A percentile compares a stretch with the other conserved stretches of the same genome.
phyloP scores from a whole-genome alignment of 1,140 invertebrate genomes.

The Calycopis cecrops region DNA sequence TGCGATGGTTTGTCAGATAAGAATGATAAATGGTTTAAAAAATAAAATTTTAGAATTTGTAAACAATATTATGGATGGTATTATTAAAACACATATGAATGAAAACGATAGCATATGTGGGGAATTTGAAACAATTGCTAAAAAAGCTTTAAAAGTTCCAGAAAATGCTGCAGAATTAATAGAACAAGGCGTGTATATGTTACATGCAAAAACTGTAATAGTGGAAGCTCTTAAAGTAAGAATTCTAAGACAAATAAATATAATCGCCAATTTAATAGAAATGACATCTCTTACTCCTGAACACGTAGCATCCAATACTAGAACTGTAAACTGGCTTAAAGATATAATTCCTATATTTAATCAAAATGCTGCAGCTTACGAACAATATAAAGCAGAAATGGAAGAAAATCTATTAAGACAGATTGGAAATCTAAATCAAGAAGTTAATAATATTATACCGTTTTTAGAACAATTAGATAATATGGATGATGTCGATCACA shows the following conservation, averaged over 20 bases:
- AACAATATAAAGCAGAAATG: conserved; percentile 86
- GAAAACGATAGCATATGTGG: conserved; percentile 79
- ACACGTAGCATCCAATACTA: conserved; percentile 80
- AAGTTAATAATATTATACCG: conserved; percentile 83
- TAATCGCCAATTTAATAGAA: conserved; percentile 80
- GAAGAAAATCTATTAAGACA: conserved; percentile 84
- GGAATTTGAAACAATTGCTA: conserved; percentile 78
- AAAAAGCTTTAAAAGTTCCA: conserved; percentile 78
- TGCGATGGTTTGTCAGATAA: conserved; percentile 53
- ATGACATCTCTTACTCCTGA: conserved; percentile 79
- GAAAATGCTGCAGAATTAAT: conserved; percentile 82
- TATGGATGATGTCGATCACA: conserved; percentile 81
- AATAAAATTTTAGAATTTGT: conserved; percentile 55
- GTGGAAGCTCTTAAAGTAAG: conserved; percentile 78
- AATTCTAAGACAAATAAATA: conserved; percentile 78
- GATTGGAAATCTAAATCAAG: conserved; percentile 80
- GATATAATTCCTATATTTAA: conserved; percentile 84
- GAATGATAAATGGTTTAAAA: conserved; percentile 64
- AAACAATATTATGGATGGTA: conserved; percentile 58
- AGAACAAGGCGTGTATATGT: conserved; percentile 81
- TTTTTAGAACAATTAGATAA: conserved; percentile 80
- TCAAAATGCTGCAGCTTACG: conserved; percentile 82
- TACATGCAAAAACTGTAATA: conserved; percentile 77
- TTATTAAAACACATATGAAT: conserved; percentile 55
- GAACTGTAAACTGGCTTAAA: conserved; percentile 83